Conservation (phyloP, 1,140 invertebrate species). For the Hyposmocoma kahamanoa region DNA sequence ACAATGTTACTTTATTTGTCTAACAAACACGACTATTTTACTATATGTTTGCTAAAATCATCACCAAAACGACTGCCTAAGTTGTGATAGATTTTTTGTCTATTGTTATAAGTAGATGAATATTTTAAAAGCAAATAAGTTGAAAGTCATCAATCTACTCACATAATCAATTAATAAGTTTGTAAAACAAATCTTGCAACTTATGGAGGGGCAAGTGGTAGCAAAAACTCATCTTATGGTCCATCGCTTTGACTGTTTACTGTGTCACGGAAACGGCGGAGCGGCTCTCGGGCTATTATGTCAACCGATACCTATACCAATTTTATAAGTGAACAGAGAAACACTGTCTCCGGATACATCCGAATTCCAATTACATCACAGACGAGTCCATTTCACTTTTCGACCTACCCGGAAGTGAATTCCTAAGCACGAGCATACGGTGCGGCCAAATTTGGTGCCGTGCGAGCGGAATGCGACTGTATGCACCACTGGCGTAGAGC, state of each 20-base stretch:
- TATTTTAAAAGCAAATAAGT: too few species aligned
- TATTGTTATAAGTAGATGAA: too few species aligned
- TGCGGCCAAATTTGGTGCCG: constrained; percentile 41
- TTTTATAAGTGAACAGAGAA: constrained; percentile 68
- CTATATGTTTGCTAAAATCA: too few species aligned
- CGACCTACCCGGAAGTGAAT: constrained; percentile 72
- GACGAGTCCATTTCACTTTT: constrained; percentile 73
- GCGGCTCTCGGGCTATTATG: constrained; percentile 46
- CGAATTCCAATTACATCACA: constrained; percentile 73
- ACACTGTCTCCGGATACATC: constrained; percentile 68
- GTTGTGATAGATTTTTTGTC: too few species aligned
- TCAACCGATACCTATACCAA: constrained; percentile 64
- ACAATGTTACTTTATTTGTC: too few species aligned
- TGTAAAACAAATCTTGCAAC: constrained; percentile 16
- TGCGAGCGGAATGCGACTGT: constrained; percentile 31
- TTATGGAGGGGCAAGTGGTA: constrained; percentile 14
- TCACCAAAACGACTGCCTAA: too few species aligned
- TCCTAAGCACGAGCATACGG: constrained; percentile 69
- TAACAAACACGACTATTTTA: too few species aligned
- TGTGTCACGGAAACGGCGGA: constrained; percentile 41
- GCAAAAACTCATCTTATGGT: constrained; percentile 29
- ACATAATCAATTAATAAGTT: too few species aligned
- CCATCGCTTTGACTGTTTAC: constrained; percentile 33
- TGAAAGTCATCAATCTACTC: too few species aligned
- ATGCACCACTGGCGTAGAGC: constrained; percentile 23